Conservation (phyloP, 1,140 invertebrate genomes). For the Apolygus lucorum region DNA sequence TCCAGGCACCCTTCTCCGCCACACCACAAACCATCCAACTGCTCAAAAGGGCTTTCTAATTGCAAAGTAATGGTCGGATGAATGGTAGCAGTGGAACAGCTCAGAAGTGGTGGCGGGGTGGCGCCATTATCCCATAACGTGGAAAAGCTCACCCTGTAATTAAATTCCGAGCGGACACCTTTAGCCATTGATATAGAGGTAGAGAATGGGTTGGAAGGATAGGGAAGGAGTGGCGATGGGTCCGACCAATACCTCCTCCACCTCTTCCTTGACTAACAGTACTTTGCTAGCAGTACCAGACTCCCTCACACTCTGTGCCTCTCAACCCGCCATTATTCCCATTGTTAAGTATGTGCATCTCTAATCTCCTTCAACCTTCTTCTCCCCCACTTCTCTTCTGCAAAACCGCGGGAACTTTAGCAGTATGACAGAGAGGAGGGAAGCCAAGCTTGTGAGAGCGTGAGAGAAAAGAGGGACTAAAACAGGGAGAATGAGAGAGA, state of each 20-base stretch:
- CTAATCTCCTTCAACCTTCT: not conserved
- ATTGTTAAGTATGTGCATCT: constrained; percentile 1
- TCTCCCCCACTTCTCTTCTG: not conserved
- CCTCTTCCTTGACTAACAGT: no score
- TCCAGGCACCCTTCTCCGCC: not conserved
- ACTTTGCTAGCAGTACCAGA: no score
- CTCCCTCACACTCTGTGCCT: not conserved
- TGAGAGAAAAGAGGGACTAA: no score
- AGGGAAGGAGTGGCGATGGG: not conserved
- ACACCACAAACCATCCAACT: not conserved
- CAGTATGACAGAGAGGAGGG: not conserved
- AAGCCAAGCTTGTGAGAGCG: no score
- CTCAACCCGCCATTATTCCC: not conserved
- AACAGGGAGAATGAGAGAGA: not conserved
- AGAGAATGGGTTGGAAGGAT: not conserved
- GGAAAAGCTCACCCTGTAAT: not conserved
- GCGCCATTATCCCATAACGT: not conserved
- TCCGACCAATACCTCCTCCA: not conserved
- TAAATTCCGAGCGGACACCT: not conserved
- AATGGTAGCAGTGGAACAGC: not conserved
- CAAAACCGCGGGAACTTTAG: not conserved
- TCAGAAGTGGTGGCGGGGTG: no score
- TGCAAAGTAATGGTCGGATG: not conserved
- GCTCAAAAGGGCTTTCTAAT: not conserved
- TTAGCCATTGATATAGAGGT: not conserved